A percentile compares a stretch with the other conserved stretches of the same genome.
Evolutionary conservation across 2,888 invertebrate genomes (phyloP).

Genomic region (Calliphora vomitoria): DNA sequence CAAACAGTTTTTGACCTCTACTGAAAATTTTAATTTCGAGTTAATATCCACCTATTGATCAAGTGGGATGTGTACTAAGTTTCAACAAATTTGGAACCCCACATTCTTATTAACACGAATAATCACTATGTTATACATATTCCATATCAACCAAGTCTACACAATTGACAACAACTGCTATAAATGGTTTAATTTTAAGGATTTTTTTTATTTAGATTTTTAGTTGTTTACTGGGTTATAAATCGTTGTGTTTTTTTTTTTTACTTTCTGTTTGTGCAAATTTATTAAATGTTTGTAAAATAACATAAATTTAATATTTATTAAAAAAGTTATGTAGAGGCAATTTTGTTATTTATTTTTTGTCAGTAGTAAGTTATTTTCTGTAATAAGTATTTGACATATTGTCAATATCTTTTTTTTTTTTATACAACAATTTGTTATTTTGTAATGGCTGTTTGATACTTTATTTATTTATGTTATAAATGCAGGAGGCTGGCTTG

Average conservation of each 20-base stretch:
- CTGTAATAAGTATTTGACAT: background rate
- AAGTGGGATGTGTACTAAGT: too few species aligned
- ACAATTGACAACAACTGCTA: background rate
- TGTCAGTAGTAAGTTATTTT: background rate
- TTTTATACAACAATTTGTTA: slow-evolving; percentile 21
- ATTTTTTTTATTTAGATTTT: too few species aligned
- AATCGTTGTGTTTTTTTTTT: background rate
- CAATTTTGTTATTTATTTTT: background rate
- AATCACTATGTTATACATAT: background rate
- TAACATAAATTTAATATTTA: slow-evolving; percentile 29
- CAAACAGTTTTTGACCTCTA: too few species aligned
- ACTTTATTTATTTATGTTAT: slow-evolving; percentile 10
- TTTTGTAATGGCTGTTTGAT: slow-evolving; percentile 1
- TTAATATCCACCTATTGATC: too few species aligned
- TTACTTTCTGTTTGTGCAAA: background rate
- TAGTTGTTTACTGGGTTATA: background rate
- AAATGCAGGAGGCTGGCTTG: background rate
- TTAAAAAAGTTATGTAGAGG: slow-evolving; percentile 3
- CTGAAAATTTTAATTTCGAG: too few species aligned
- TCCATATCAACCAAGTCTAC: background rate
- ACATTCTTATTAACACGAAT: too few species aligned
- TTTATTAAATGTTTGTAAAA: slow-evolving; percentile 12
- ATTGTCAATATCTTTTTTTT: slow-evolving; percentile 15
- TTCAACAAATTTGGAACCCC: too few species aligned
- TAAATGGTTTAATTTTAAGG: too few species aligned